phyloP scores from a whole-genome alignment of 2,797 vertebrate species.

The Pempheris klunzingeri region DNA sequence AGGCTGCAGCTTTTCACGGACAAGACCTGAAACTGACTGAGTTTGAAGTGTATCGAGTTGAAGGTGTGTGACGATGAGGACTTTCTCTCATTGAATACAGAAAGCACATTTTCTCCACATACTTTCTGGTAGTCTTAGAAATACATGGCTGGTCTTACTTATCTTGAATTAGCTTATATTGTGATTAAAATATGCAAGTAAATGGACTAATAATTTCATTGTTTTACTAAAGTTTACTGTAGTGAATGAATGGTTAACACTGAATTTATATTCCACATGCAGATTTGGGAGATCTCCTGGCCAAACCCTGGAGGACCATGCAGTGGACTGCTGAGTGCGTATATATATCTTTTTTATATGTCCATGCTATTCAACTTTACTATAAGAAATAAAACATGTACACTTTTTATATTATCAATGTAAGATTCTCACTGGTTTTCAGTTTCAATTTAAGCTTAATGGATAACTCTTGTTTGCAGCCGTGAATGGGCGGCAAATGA shows the following conservation, averaged over 20 bases:
- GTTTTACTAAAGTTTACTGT: not conserved
- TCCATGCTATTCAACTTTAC: not conserved
- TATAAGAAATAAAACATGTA: not conserved
- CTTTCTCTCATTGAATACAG: not conserved
- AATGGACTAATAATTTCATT: not conserved
- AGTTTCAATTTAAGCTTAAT: not conserved
- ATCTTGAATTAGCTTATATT: not conserved
- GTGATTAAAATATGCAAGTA: not conserved
- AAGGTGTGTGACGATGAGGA: conserved; percentile 61
- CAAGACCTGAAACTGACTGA: conserved; percentile 60
- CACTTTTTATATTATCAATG: not conserved
- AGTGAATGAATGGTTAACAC: not conserved
- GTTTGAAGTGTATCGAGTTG: conserved; percentile 75
- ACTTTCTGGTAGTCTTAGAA: not conserved
- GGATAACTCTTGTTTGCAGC: not conserved
- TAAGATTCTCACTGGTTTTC: not conserved
- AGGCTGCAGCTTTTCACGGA: conserved; percentile 58
- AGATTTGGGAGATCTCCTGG: conserved; percentile 66
- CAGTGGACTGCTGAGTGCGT: conserved; percentile 70
- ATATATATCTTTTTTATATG: not conserved
- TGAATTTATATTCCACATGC: conserved; percentile 8
- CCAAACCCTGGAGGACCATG: conserved; percentile 77
- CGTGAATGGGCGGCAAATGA: too few species aligned
- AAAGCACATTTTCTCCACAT: not conserved
- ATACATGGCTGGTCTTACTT: not conserved